A percentile compares a stretch with the other conserved stretches of the same genome.
Conservation (phyloP, 2,888 invertebrate genomes). For the Nycteola revayana region DNA sequence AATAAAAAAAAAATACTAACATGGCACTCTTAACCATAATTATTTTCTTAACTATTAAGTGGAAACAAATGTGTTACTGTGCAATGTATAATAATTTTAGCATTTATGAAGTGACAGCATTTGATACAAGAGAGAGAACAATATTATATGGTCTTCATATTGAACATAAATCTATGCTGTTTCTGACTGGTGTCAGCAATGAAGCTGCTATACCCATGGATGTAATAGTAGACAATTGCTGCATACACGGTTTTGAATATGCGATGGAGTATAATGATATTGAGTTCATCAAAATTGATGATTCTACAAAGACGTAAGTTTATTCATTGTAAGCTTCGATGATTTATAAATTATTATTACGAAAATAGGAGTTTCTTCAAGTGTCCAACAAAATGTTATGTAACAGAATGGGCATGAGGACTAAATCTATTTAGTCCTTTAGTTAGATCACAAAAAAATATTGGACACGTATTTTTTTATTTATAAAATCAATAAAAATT, state of each 20-base stretch:
- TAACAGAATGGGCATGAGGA: too few species aligned
- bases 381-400: too few species aligned
- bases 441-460: too few species aligned
- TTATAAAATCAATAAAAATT: too few species aligned
- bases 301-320: background rate
- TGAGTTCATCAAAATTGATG: constrained; percentile 38
- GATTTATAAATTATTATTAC: too few species aligned
- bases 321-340: too few species aligned
- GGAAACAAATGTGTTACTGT: too few species aligned
- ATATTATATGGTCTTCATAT: constrained; percentile 45
- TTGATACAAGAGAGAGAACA: constrained; percentile 53
- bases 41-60: too few species aligned
- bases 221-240: constrained; percentile 43
- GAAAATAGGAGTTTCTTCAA: too few species aligned
- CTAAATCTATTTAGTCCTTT: too few species aligned
- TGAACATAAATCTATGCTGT: constrained; percentile 36
- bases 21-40: too few species aligned
- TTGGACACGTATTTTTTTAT: too few species aligned
- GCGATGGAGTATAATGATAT: constrained; percentile 44
- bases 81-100: constrained; percentile 29
- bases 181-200: constrained; percentile 63
- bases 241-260: constrained; percentile 41
- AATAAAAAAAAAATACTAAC: background rate
- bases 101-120: constrained; percentile 59
- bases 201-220: constrained; percentile 62